phyloP scores from a whole-genome alignment of 2,797 vertebrate genomes.

The Sebastes melanostomus region DNA sequence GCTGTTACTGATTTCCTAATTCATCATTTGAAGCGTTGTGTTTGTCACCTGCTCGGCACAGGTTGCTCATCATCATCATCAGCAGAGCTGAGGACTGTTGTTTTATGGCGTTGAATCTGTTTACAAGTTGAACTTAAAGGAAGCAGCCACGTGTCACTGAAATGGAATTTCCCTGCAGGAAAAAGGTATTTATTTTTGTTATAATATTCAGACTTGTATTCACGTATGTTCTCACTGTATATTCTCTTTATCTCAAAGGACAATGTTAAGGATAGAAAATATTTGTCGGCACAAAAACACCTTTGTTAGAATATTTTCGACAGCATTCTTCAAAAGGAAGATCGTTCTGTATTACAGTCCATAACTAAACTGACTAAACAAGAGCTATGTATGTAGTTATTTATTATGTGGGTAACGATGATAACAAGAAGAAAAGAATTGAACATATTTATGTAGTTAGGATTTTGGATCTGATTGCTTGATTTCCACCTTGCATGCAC shows the following conservation, averaged over 20 bases:
- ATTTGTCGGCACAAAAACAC: slow-evolving; percentile 18
- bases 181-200: slow-evolving; percentile 55
- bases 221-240: not conserved
- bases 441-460: slow-evolving; percentile 54
- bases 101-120: slow-evolving; percentile 1
- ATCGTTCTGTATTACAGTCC: not conserved
- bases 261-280: not conserved
- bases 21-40: not conserved
- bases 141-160: not conserved
- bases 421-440: slow-evolving; percentile 29
- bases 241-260: slow-evolving; percentile 1
- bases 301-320: slow-evolving; percentile 5
- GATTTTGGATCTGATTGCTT: slow-evolving; percentile 56
- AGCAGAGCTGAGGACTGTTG: slow-evolving; percentile 4
- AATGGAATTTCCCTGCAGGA: not conserved
- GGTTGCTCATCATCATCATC: not conserved
- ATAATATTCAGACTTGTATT: slow-evolving; percentile 16
- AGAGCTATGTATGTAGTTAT: slow-evolving; percentile 27
- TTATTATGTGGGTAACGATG: slow-evolving; percentile 31
- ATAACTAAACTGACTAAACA: slow-evolving; percentile 9
- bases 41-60: not conserved
- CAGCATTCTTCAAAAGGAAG: slow-evolving; percentile 8
- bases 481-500: slow-evolving; percentile 69
- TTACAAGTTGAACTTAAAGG: slow-evolving; percentile 4
- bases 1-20: not conserved